Evolutionary conservation across 1,140 invertebrate species (phyloP).

Genomic region (Macrobrachium rosenbergii): DNA sequence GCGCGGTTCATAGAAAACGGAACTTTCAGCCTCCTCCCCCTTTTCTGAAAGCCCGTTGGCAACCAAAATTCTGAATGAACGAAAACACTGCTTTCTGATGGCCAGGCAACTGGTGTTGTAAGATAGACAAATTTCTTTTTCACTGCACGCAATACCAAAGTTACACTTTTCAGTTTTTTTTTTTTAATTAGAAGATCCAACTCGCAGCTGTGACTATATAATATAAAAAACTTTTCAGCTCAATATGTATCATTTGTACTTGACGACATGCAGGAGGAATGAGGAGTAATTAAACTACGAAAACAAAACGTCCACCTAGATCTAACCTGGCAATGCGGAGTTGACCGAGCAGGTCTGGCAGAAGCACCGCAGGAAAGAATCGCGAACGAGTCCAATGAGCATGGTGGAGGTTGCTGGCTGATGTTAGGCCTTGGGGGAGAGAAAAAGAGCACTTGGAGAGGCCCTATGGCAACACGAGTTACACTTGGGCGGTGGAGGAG

Average conservation of each 20-base stretch:
- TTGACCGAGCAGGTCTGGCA: conserved; percentile 61
- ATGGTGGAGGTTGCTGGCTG: conserved; percentile 28
- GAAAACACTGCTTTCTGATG: neutral
- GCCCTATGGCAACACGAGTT: neutral
- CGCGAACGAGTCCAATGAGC: conserved; percentile 55
- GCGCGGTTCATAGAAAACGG: conserved; percentile 49
- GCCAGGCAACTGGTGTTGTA: too few relatives aligned
- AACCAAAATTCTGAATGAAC: conserved; percentile 47
- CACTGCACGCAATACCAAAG: too few relatives aligned
- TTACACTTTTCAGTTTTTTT: too few relatives aligned
- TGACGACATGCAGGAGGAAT: neutral
- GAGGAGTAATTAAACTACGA: neutral
- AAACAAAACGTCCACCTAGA: neutral
- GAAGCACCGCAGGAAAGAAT: conserved; percentile 58
- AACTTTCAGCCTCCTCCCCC: neutral
- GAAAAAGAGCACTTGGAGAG: conserved; percentile 6
- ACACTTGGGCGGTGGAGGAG: too few relatives aligned
- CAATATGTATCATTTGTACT: too few relatives aligned
- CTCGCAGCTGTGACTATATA: too few relatives aligned
- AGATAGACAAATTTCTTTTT: too few relatives aligned
- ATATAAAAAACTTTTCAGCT: too few relatives aligned
- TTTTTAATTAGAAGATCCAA: too few relatives aligned
- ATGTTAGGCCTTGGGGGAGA: neutral
- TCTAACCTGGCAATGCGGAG: conserved; percentile 55
- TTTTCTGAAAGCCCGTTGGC: too few relatives aligned